Percentiles rank a stretch among this genome's conserved stretches.
These are phyloP conservation scores for Ectropis crepuscularia DNA, from an alignment of 2,888 invertebrate genomes.

Conservation along the genomic window DNA sequence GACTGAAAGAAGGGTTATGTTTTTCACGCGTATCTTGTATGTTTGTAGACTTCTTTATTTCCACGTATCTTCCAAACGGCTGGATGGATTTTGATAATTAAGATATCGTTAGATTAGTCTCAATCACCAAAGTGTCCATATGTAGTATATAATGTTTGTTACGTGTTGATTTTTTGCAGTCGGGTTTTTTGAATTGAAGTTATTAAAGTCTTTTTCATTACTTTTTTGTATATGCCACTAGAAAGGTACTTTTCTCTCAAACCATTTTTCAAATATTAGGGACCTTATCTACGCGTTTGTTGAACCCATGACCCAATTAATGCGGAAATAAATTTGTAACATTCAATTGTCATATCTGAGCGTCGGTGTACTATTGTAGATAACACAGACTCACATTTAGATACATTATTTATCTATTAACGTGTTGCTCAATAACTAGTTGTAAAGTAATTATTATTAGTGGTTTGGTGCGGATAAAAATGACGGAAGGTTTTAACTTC, in stretches of 20 bases:
- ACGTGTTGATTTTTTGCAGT: no score
- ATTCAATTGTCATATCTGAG: slow-evolving; percentile 11
- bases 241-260: not conserved
- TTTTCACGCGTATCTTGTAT: no score
- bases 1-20: no score
- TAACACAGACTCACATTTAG: slow-evolving; percentile 4
- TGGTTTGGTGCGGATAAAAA: not conserved
- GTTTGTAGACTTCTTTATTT: no score
- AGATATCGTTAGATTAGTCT: no score
- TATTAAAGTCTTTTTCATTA: not conserved
- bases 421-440: slow-evolving; percentile 15
- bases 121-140: no score
- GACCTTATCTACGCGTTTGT: slow-evolving; percentile 40
- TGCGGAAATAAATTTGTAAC: slow-evolving; percentile 42
- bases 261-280: not conserved
- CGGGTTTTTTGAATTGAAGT: no score
- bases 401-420: slow-evolving; percentile 22
- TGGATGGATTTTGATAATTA: no score
- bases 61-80: no score
- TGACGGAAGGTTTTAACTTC: no score
- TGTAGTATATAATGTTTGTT: no score
- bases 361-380: slow-evolving; percentile 12
- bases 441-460: slow-evolving; percentile 13
- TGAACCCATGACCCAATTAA: slow-evolving; percentile 57
- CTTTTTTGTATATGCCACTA: not conserved